Evolutionary conservation across 2,113 vertebrate species (phyloP), one percentile per base, ranked within the genome.

Genomic region (Ornithorhynchus anatinus): DNA sequence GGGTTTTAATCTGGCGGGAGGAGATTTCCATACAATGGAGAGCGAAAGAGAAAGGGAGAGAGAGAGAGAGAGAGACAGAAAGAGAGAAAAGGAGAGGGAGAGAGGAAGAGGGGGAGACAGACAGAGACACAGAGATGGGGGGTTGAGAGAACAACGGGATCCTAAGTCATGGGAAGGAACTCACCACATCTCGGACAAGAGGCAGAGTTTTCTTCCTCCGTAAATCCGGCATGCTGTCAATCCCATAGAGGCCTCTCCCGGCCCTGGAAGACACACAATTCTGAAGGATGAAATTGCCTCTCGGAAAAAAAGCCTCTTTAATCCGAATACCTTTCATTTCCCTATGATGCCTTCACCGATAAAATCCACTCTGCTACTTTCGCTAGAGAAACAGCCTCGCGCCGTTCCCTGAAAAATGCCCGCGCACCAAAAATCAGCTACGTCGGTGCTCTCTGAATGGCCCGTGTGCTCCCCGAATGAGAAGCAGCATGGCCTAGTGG

Each of bases 201-300:
- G 98, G 98, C 79, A 99, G 84, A 36, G 96, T 97, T 88, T 98
- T 99, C 84, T 98, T 97, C 60, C 96, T 96, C 13, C 98, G 94
- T 82, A 99, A 94, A 92, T 99, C 97, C 78, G 98, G 98, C 98
- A 99, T 99, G 81, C 98, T 99, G 88, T 99, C 98, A 84, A 99
- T 99, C 77, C 98, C 97, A 38, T 99, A 99, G 72, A 99, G 95
- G 58, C 96, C 97, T 76, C 93, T 91, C 58, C 95, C 95, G 85
- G 92, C 87, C 77, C 97, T 99, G n/a, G 11, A 63, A 69, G 33
- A 37, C 40, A 8, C 10, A 29, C 11, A 1, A 11, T 16, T 31
- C 73, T 42, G 68, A 2, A 13, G 10, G 14, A 10, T 15, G 9
- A 52, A 44, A 14, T 44, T 47, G 59, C 5, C 25, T 52, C 3